phyloP scores from a whole-genome alignment of 2,113 vertebrate species.

The Megaceryle maxima region DNA sequence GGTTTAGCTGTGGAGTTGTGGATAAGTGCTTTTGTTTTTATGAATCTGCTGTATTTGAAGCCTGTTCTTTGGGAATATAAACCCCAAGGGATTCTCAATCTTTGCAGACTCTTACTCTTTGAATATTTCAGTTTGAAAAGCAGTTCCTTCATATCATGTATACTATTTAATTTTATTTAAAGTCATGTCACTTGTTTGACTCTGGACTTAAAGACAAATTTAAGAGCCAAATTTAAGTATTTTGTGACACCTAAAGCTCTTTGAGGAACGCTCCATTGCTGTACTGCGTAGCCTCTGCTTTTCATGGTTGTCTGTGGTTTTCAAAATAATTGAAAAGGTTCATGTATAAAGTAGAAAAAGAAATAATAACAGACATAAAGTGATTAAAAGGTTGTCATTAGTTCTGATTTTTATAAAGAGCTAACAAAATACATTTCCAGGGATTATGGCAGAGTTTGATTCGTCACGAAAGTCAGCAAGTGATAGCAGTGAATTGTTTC shows the following conservation, averaged over 20 bases:
- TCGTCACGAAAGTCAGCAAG: not conserved
- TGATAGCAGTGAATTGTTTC: not conserved
- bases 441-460: not conserved
- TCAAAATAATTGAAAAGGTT: not conserved
- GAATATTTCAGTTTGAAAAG: not conserved
- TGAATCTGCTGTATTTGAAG: not conserved
- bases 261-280: not conserved
- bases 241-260: not conserved
- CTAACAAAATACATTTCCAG: not conserved
- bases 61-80: not conserved
- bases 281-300: not conserved
- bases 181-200: not conserved
- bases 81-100: not conserved
- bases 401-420: not conserved
- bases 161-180: not conserved
- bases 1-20: not conserved
- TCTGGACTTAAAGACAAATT: not conserved
- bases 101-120: not conserved
- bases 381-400: not conserved
- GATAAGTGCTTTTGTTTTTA: not conserved
- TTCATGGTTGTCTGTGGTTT: not conserved
- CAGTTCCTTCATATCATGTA: not conserved
- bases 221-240: not conserved
- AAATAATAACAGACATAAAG: not conserved
- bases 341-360: not conserved